phyloP scores from a whole-genome alignment of 2,888 invertebrate species.

The Lysandra bellargus region DNA sequence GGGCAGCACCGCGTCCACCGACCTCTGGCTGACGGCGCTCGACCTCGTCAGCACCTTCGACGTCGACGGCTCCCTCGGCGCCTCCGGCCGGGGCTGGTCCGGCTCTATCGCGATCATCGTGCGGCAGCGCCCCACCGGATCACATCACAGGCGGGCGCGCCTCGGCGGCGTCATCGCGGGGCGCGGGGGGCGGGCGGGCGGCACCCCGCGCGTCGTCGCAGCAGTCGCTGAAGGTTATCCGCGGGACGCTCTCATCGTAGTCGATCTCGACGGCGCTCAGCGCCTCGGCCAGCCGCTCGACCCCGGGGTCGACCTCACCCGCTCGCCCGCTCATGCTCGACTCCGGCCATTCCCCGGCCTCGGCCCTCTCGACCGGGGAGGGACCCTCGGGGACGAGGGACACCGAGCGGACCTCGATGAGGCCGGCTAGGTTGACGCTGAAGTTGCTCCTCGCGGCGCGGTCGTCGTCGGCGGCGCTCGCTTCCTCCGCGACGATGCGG shows the following conservation, averaged over 20 bases:
- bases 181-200: slow-evolving; percentile 70
- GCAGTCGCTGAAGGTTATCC: slow-evolving; percentile 76
- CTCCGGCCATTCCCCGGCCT: slow-evolving; percentile 74
- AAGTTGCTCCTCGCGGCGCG: slow-evolving; percentile 53
- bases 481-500: slow-evolving; percentile 58
- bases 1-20: slow-evolving; percentile 80
- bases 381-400: slow-evolving; percentile 41
- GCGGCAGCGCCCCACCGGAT: slow-evolving; percentile 42
- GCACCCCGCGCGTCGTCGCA: slow-evolving; percentile 61
- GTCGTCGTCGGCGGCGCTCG: slow-evolving; percentile 49
- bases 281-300: slow-evolving; percentile 63
- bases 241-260: slow-evolving; percentile 66
- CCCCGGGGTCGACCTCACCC: slow-evolving; percentile 56
- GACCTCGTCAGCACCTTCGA: slow-evolving; percentile 79
- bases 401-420: slow-evolving; percentile 48
- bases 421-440: slow-evolving; percentile 69
- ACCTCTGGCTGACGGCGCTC: slow-evolving; percentile 82
- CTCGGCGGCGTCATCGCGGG: slow-evolving; percentile 67
- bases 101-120: slow-evolving; percentile 73
- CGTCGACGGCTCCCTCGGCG: slow-evolving; percentile 63
- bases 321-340: slow-evolving; percentile 72
- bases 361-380: slow-evolving; percentile 55
- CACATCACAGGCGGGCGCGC: slow-evolving; percentile 74
- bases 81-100: slow-evolving; percentile 66
- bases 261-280: slow-evolving; percentile 63